Conservation (phyloP, 2,888 invertebrate genomes). For the Achlya flavicornis region DNA sequence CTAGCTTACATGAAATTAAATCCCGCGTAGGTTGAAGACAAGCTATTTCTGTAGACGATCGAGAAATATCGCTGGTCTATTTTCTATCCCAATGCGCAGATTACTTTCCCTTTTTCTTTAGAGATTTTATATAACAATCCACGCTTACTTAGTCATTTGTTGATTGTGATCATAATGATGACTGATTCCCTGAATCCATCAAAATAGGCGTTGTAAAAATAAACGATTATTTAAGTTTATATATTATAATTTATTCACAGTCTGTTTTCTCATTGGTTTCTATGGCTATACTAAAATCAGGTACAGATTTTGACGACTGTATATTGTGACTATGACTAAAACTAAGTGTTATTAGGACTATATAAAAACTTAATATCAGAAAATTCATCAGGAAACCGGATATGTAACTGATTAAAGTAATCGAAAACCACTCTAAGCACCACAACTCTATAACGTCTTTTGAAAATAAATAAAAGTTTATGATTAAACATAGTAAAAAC, state of each 20-base stretch:
- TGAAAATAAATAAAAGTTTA: slow-evolving; percentile 68
- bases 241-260: slow-evolving; percentile 15
- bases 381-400: slow-evolving; percentile 66
- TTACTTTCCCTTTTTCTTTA: slow-evolving; percentile 36
- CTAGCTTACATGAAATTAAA: no score
- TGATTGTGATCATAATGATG: background rate
- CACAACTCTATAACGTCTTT: slow-evolving; percentile 65
- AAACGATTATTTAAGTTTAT: background rate
- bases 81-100: slow-evolving; percentile 33
- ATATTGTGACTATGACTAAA: slow-evolving; percentile 53
- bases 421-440: slow-evolving; percentile 54
- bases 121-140: slow-evolving; percentile 24
- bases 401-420: slow-evolving; percentile 53
- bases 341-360: slow-evolving; percentile 59
- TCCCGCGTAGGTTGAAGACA: no score
- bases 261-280: slow-evolving; percentile 8
- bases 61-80: slow-evolving; percentile 30
- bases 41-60: no score
- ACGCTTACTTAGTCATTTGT: slow-evolving; percentile 23
- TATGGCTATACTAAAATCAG: slow-evolving; percentile 46
- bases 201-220: background rate
- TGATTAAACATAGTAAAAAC: slow-evolving; percentile 67
- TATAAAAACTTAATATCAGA: slow-evolving; percentile 61
- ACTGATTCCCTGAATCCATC: background rate
- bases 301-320: slow-evolving; percentile 47